These are phyloP conservation scores for Solenodon paradoxus DNA, from an alignment of 2,113 vertebrate genomes.

Conservation along the genomic window DNA sequence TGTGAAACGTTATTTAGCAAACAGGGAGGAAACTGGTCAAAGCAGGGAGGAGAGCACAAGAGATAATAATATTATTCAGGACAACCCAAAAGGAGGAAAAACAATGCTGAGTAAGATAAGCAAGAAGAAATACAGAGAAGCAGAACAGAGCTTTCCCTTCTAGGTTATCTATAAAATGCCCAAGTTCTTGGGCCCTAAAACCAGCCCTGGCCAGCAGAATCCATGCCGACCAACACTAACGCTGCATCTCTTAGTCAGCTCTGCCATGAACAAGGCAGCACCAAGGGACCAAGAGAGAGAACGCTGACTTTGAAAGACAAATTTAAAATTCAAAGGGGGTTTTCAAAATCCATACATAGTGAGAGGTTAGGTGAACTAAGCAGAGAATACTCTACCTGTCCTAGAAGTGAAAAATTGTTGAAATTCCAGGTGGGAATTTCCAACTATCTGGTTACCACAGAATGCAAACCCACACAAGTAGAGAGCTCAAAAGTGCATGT, in stretches of 20 bases:
- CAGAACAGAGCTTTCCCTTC: neutral
- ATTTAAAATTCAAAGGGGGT: neutral
- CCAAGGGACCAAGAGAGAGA: neutral
- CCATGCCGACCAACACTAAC: rapidly evolving
- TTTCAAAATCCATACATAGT: conserved; percentile 21
- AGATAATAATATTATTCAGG: conserved; percentile 24
- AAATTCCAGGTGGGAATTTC: neutral
- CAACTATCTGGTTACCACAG: neutral
- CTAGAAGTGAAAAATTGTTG: neutral
- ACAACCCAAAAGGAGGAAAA: neutral
- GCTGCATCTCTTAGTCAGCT: neutral
- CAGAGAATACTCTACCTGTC: neutral
- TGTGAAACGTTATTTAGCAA: neutral
- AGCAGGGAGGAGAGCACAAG: conserved; percentile 1
- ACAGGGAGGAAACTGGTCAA: conserved; percentile 18
- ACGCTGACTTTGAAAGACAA: neutral
- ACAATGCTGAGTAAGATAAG: neutral
- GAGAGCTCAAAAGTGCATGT: neutral
- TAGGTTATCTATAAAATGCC: neutral
- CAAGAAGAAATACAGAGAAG: neutral
- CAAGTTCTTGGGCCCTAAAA: neutral
- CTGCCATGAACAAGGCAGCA: neutral
- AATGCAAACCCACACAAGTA: neutral
- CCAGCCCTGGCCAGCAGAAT: neutral
- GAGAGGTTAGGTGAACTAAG: neutral